These are phyloP conservation scores for Mormyrus iriodes DNA, from an alignment of 2,113 vertebrate species.

Conservation along the genomic window DNA sequence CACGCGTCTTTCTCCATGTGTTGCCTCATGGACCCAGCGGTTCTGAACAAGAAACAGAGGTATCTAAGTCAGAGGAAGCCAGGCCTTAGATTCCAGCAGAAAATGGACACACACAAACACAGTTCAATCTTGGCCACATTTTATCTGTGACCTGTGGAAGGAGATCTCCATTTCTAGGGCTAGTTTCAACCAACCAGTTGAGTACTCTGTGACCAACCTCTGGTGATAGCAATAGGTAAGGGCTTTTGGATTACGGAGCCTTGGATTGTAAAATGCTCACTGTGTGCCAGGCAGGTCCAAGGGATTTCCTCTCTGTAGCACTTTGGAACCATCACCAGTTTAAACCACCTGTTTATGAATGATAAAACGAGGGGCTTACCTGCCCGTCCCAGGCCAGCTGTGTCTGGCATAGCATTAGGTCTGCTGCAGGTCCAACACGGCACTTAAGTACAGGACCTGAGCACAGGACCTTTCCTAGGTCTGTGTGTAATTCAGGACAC, in stretches of 20 bases:
- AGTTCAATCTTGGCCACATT: background rate
- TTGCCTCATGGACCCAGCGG: background rate
- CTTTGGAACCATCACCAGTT: background rate
- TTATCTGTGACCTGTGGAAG: background rate
- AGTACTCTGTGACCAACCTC: background rate
- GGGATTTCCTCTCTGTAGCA: background rate
- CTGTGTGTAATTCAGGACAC: background rate
- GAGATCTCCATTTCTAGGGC: background rate
- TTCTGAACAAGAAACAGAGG: background rate
- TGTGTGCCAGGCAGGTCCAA: background rate
- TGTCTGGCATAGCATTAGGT: background rate
- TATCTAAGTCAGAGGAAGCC: background rate
- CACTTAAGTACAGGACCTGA: background rate
- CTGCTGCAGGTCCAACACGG: background rate
- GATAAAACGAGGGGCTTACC: background rate
- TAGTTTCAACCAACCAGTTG: background rate
- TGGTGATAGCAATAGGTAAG: background rate
- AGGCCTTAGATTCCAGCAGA: background rate
- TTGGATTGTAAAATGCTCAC: background rate
- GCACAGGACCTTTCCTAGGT: background rate
- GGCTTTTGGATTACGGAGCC: background rate
- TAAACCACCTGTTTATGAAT: background rate
- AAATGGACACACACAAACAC: background rate
- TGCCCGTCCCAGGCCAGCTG: background rate
- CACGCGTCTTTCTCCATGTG: background rate